Evolutionary conservation across 1,140 invertebrate species (phyloP).

Genomic region (Aphidius gifuensis): DNA sequence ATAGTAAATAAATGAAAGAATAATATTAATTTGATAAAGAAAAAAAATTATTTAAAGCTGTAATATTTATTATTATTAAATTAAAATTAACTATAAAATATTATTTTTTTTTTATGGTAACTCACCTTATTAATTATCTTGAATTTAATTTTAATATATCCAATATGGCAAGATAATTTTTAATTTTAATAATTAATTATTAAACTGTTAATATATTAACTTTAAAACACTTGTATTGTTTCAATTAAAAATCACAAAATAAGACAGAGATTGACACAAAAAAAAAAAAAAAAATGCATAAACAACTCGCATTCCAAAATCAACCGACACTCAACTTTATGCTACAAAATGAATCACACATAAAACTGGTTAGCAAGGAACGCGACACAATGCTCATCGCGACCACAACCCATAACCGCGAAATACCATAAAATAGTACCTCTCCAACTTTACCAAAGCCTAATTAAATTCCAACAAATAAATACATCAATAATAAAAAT

Average conservation of each 20-base stretch:
- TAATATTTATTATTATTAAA: no score
- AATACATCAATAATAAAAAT: no score
- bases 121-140: no score
- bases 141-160: no score
- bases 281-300: constrained; percentile 24
- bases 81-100: no score
- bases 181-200: no score
- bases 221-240: neutral
- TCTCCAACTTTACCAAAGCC: fast-evolving
- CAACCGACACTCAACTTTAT: constrained; percentile 24
- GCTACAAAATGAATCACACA: constrained; percentile 6
- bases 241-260: neutral
- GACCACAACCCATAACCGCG: constrained; percentile 32
- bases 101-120: no score
- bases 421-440: constrained; percentile 33
- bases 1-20: no score
- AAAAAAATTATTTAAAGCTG: no score
- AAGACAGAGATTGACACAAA: neutral
- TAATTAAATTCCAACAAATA: no score
- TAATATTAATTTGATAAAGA: no score
- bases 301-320: constrained; percentile 33
- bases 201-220: neutral
- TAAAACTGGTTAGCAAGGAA: constrained; percentile 32
- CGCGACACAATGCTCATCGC: constrained; percentile 24
- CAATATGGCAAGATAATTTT: no score